Percentiles rank a stretch among this genome's conserved stretches.
phyloP scores from a whole-genome alignment of 2,888 invertebrate genomes.

The Miltochrista miniata region DNA sequence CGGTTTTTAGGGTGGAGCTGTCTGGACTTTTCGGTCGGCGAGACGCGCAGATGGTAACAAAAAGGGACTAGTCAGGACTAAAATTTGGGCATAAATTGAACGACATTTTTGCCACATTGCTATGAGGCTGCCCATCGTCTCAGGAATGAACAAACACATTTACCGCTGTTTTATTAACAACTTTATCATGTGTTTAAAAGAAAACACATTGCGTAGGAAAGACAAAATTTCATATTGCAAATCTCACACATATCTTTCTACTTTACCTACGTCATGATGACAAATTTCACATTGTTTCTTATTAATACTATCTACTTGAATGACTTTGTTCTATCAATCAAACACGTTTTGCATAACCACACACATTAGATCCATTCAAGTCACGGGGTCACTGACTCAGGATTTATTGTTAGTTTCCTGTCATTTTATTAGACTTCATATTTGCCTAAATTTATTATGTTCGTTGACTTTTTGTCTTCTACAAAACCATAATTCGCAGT shows the following conservation, averaged over 20 bases:
- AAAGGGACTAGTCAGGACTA: conserved; percentile 76
- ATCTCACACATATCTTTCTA: no score
- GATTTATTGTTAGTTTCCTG: conserved; percentile 76
- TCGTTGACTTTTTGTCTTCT: conserved; percentile 15
- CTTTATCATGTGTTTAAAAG: neutral
- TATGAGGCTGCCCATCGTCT: conserved; percentile 54
- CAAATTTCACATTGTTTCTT: no score
- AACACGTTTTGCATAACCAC: conserved; percentile 61
- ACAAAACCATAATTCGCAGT: no score
- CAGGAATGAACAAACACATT: conserved; percentile 48
- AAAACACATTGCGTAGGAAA: no score
- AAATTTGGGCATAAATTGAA: conserved; percentile 81
- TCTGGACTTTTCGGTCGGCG: conserved; percentile 74
- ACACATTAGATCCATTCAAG: conserved; percentile 61
- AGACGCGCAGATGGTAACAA: conserved; percentile 80
- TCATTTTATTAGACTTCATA: conserved; percentile 62
- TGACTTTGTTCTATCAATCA: conserved; percentile 20
- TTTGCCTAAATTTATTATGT: conserved; percentile 55
- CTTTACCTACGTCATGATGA: no score
- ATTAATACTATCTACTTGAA: conserved; percentile 5
- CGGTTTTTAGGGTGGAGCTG: conserved; percentile 83
- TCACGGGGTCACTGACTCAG: conserved; percentile 73
- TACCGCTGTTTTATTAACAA: conserved; percentile 18
- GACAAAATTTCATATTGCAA: no score
- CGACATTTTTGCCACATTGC: conserved; percentile 79